Base-by-base conservation (phyloP, 2,113 vertebrate species). In the Cyanoderma ruficeps region DNA sequence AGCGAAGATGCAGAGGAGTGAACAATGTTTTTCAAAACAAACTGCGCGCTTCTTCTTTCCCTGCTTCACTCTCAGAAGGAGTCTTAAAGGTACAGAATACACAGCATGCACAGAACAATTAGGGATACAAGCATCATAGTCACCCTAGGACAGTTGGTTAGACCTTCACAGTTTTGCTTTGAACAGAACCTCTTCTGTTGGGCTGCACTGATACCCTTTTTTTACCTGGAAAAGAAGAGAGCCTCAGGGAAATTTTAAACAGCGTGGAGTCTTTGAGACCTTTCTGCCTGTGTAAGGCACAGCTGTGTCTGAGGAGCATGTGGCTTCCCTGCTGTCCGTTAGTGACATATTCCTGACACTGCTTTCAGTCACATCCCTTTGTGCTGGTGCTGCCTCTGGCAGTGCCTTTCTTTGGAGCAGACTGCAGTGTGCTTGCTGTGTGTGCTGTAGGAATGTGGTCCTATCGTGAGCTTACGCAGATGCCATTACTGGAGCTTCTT, bases 391-490 rank as follows among this genome's bases (percentile, higher is more conserved):
- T 72, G 61, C 30, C 17, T 35, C 44, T 68, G 70, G 74, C 49
- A 60, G 22, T 50, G 53, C 28, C 31, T 80, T 61, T 83, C 49
- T 61, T 69, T 12, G 21, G 35, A 35, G 41, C 1, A 7, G 79
- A 7, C 56, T 50, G 41, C 1, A 1, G 13, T 13, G 37, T 68
- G 41, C 55, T 82, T 44, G 19, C 60, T 82, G 31, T 60, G 47
- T 15, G 13, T 2, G 2, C 44, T 28, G 21, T 23, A 25, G 19
- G 46, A 10, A 30, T 4, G 8, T 13, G n/a, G 13, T 35, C 17
- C 63, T 27, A 2, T 35, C 13, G 16, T 35, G 39, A 83, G 3
- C 17, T 72, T 41, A 23, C 0, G 0, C 30, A 72, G 42, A 72
- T 41, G 14, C 30, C 4, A 7, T 35, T 25, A 6, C 18, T 52